Conservation (phyloP, 2,888 invertebrate species). For the Ashinkailepas kermadecensis region DNA sequence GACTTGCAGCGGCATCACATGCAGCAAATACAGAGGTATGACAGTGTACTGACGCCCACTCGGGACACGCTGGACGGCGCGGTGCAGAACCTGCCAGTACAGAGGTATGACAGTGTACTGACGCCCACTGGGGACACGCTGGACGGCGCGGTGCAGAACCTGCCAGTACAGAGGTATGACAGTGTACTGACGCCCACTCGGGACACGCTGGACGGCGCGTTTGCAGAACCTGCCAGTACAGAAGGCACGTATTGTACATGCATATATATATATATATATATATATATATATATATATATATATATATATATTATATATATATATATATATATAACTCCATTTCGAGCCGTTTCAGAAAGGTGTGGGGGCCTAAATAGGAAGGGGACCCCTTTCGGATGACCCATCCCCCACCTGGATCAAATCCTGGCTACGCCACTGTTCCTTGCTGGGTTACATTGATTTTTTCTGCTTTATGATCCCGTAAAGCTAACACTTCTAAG, state of each 20-base stretch:
- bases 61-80: not conserved
- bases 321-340: not conserved
- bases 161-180: not conserved
- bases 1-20: too few species aligned
- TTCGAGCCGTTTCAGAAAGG: too few species aligned
- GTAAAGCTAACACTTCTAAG: too few species aligned
- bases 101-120: not conserved
- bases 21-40: not conserved
- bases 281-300: conserved; percentile 1
- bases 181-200: not conserved
- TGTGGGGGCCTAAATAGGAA: too few species aligned
- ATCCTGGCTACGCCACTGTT: too few species aligned
- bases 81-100: too few species aligned
- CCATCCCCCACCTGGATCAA: too few species aligned
- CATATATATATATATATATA: not conserved
- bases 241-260: not conserved
- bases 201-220: not conserved
- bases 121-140: not conserved
- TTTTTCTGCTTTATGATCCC: too few species aligned
- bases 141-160: not conserved
- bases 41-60: not conserved
- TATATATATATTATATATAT: not conserved
- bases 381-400: too few species aligned
- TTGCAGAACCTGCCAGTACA: not conserved
- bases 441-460: too few species aligned